Evolutionary conservation across 2,888 invertebrate genomes (phyloP), one percentile per base, ranked within the genome.

Genomic region (Anarsia innoxiella): DNA sequence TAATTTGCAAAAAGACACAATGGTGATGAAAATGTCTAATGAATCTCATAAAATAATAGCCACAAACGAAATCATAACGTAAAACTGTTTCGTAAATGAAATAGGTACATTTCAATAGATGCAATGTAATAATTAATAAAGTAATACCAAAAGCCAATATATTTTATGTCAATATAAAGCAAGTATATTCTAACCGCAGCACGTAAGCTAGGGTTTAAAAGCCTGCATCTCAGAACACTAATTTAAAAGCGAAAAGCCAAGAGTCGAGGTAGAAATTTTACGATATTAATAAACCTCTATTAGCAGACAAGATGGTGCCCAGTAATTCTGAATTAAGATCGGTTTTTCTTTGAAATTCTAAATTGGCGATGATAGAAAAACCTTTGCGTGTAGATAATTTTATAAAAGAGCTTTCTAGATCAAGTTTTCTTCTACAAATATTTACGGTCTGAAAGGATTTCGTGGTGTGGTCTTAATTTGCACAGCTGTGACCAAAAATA

Each of bases 271-370:
- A 46, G 53, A 57, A n/a, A 54, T 59, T 66, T 66, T 59, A 63
- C 54, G 62, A 64, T 66, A 61, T 65, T 65, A 66, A 66, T 65
- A 66, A 62, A 66, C 56, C 58, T 54, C 56, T 62, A 62, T 63
- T 68, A 68, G 53, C 49, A 49, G 52, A 51, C 56, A 61, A 59
- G 59, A 61, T 59, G 58, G 54, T 49, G 53, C 44, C n/a, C 8
- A 25, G 25, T 25, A 25, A 25, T n/a, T 9, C 25, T 9, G 25
- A 25, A 25, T 25, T 25, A 25, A 9, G 25, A n/a, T 3, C 5
- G 8, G n/a, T 25, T 25, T 25, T 25, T n/a, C 25, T n/a, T n/a
- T 25, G 25, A 25, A 25, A 25, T 25, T 19, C 3, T n/a, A 25
- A 4, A n/a, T 9, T n/a, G 8, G n/a, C 5, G 19, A 19, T 19